phyloP scores from a whole-genome alignment of 2,888 invertebrate species.

The Norana najaformis region DNA sequence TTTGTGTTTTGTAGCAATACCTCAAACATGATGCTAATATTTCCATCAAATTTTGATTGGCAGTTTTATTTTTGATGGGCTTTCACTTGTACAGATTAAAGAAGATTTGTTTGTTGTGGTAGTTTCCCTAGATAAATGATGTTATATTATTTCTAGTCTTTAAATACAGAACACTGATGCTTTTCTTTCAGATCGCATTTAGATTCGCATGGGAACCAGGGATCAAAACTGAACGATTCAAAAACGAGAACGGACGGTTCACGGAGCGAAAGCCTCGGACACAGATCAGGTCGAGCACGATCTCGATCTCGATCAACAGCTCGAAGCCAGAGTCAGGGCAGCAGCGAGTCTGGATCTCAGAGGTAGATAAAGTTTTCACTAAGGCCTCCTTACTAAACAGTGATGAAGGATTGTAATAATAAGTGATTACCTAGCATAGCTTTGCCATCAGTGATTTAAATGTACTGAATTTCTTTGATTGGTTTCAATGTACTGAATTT shows the following conservation, averaged over 20 bases:
- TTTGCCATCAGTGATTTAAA: no score
- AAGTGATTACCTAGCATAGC: no score
- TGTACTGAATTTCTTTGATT: not conserved
- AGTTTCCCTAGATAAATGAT: not conserved
- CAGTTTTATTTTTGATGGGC: not conserved
- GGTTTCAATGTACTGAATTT: not conserved
- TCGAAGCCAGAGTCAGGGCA: constrained; percentile 57
- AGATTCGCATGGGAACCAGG: not conserved
- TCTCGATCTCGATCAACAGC: constrained; percentile 54
- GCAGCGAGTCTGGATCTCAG: constrained; percentile 61
- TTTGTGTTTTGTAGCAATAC: no score
- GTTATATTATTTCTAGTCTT: not conserved
- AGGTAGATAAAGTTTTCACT: constrained; percentile 24
- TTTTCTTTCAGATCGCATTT: not conserved
- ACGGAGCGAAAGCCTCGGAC: not conserved
- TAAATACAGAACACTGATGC: not conserved
- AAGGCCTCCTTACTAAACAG: not conserved
- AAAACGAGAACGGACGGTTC: not conserved
- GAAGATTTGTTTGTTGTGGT: not conserved
- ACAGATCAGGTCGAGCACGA: constrained; percentile 39
- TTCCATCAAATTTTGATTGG: not conserved
- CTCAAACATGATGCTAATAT: not conserved
- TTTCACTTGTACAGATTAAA: not conserved
- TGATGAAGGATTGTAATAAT: not conserved
- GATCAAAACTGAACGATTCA: not conserved